A percentile compares a stretch with the other conserved stretches of the same genome.
Evolutionary conservation across 2,797 vertebrate genomes (phyloP).

Genomic region (Notolabrus celidotus): DNA sequence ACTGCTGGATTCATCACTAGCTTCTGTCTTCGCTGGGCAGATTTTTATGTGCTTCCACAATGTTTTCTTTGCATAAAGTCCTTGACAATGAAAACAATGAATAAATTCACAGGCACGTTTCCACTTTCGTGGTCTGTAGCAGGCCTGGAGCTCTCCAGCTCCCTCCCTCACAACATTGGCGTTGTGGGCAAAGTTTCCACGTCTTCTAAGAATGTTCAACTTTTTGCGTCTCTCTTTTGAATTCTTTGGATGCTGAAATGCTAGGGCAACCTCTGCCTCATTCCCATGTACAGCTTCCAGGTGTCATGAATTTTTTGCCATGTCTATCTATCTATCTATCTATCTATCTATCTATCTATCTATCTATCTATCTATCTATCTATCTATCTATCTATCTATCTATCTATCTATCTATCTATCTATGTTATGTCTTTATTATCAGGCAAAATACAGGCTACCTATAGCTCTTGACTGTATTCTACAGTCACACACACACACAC

Average conservation of each 20-base stretch:
- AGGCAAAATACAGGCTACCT: too few relatives aligned
- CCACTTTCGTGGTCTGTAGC: neutral
- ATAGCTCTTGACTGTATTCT: too few relatives aligned
- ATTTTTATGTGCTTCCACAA: constrained; percentile 3
- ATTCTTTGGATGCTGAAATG: neutral
- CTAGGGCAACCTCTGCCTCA: neutral
- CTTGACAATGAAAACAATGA: constrained; percentile 8
- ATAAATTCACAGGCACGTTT: neutral
- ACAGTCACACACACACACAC: too few relatives aligned
- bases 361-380: too few relatives aligned
- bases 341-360: too few relatives aligned
- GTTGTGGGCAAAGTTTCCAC: neutral
- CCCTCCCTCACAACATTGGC: neutral
- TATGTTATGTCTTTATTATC: too few relatives aligned
- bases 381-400: too few relatives aligned
- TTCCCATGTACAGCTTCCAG: neutral
- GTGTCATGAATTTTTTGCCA: too few relatives aligned
- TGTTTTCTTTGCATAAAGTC: neutral
- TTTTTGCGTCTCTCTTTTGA: neutral
- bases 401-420: too few relatives aligned
- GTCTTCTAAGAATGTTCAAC: neutral
- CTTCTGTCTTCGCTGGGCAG: neutral
- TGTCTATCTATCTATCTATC: too few relatives aligned
- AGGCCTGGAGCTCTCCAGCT: neutral
- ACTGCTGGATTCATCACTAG: neutral